Percentiles rank a stretch among this genome's conserved stretches.
Conservation (phyloP, 2,113 vertebrate species). For the Dipodomys ordii region DNA sequence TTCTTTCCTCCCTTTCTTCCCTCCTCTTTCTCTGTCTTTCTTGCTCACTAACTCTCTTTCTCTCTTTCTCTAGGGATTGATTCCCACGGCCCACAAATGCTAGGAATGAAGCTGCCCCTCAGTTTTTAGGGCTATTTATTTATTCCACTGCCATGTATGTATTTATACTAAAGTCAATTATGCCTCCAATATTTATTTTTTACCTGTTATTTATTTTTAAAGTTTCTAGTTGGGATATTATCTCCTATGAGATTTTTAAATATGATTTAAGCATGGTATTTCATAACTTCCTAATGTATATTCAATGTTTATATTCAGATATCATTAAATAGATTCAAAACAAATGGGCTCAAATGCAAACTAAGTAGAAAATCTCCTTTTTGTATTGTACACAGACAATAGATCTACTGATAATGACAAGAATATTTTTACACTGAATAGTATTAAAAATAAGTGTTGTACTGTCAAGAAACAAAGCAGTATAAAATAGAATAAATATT, state of each 20-base stretch:
- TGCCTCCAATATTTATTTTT: slow-evolving; percentile 8
- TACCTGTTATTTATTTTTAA: not conserved
- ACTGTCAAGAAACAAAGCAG: not conserved
- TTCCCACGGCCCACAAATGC: not conserved
- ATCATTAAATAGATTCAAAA: not conserved
- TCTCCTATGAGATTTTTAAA: not conserved
- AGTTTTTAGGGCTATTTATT: not conserved
- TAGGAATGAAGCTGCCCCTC: fast-evolving
- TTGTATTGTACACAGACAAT: not conserved
- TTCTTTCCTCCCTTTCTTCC: no score
- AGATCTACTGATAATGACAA: not conserved
- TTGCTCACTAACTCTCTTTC: no score
- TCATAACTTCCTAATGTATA: not conserved
- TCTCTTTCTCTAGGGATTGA: not conserved
- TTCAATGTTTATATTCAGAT: not conserved
- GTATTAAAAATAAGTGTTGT: not conserved
- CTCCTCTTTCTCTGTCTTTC: not conserved
- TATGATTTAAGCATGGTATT: not conserved
- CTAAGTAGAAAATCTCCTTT: not conserved
- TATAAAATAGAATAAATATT: not conserved
- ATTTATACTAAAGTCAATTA: not conserved
- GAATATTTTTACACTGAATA: not conserved
- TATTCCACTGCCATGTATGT: not conserved
- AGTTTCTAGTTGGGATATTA: not conserved
- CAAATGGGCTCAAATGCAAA: not conserved